Conservation (phyloP, 1,140 invertebrate species). For the Penaeus chinensis region DNA sequence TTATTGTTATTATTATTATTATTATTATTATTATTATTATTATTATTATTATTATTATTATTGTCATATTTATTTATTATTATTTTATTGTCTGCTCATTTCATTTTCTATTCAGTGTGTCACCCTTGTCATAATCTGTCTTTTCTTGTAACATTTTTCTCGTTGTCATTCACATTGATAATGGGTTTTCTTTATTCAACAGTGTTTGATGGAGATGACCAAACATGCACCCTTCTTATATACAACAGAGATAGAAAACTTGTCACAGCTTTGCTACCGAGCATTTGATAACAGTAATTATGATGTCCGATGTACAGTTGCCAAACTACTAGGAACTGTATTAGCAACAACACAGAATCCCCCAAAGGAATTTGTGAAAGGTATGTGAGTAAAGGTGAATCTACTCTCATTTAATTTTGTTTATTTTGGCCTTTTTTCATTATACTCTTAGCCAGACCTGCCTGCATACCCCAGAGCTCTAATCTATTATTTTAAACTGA, state of each 20-base stretch:
- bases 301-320: slow-evolving; percentile 91
- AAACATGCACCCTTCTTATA: slow-evolving; percentile 89
- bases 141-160: not conserved
- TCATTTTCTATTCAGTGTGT: no score
- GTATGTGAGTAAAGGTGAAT: slow-evolving; percentile 21
- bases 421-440: not conserved
- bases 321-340: slow-evolving; percentile 87
- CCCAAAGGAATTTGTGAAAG: slow-evolving; percentile 61
- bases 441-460: no score
- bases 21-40: no score
- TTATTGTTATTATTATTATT: no score
- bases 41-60: no score
- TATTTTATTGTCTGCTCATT: no score
- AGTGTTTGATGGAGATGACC: slow-evolving; percentile 91
- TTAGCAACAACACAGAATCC: slow-evolving; percentile 83
- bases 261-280: slow-evolving; percentile 89
- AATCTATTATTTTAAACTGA: no score
- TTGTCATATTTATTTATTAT: no score
- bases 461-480: no score
- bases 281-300: slow-evolving; percentile 95
- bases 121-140: no score
- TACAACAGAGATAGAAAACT: slow-evolving; percentile 88
- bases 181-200: slow-evolving; percentile 63
- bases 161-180: not conserved
- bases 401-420: not conserved